Base-by-base conservation (phyloP, 2,888 invertebrate species). In the Panopea generosa region DNA sequence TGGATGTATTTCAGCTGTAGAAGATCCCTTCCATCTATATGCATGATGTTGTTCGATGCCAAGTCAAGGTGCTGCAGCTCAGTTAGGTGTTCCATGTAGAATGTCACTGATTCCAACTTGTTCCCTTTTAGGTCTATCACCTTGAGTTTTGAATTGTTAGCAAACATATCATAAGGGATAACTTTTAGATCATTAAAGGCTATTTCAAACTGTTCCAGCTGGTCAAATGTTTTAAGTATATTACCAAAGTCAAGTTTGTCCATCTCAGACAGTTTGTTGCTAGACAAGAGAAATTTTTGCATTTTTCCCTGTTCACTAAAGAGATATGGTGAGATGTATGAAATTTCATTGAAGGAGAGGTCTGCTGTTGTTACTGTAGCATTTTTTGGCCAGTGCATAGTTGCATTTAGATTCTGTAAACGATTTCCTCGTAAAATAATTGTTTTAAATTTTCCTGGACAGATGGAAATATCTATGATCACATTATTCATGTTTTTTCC, bases 161-260 rank as follows among this genome's bases (percentile, higher is more conserved):
- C 20, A 20, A 45, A 45, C 45, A 20, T 45, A 20, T 45, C 45
- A 45, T 45, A 45, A 18, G 45, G 45, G 16, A 45, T 45, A 45
- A 18, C 3, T 18, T 3, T 45, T n/a, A 45, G 16, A n/a, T 20
- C n/a, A 20, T 45, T 45, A n/a, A 9, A 20, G 6, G 45, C 45
- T 16, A 45, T 16, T 4, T 20, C 6, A 18, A 45, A 16, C 6
- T 45, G 20, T 16, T 16, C 20, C 6, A 45, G 20, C 3, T 45
- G 16, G 6, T 16, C 16, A 16, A 45, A 45, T 16, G 45, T 18
- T 45, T 18, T 20, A 4, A 45, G 20, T 45, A 45, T 6, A 16
- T 45, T n/a, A 45, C n/a, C 16, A 45, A 45, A 45, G 4, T 45
- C 45, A 20, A 20, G 16, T 9, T 3, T 16, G 6, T 45, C 45